Percentiles rank a stretch among this genome's conserved stretches.
Conservation (phyloP, 2,113 vertebrate genomes). For the Pseudorectes ferrugineus region DNA sequence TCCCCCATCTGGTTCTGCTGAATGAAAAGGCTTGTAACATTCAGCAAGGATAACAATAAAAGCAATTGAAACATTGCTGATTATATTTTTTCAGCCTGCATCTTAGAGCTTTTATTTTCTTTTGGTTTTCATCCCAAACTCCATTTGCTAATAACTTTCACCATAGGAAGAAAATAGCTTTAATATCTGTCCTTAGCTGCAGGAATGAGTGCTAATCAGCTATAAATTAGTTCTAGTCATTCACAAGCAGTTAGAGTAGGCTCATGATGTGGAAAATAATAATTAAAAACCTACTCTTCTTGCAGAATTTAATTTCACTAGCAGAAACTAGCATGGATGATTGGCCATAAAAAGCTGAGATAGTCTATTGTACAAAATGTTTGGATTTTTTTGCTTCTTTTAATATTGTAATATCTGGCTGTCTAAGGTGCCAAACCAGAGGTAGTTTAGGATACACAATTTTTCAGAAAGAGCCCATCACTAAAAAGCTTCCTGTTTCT, state of each 20-base stretch:
- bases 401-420: background rate
- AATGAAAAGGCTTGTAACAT: slow-evolving; percentile 17
- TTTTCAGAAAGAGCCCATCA: background rate
- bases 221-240: slow-evolving; percentile 27
- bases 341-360: background rate
- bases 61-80: slow-evolving; percentile 31
- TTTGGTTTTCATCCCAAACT: background rate
- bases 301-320: background rate
- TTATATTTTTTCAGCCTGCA: slow-evolving; percentile 3
- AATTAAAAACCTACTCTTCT: background rate
- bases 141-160: slow-evolving; percentile 43
- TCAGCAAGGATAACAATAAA: slow-evolving; percentile 25
- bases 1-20: background rate
- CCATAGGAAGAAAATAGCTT: slow-evolving; percentile 2
- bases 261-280: background rate
- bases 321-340: background rate
- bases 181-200: background rate
- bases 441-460: rapidly evolving
- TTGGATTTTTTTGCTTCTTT: background rate
- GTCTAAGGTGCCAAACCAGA: background rate
- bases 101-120: slow-evolving; percentile 40
- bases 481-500: background rate
- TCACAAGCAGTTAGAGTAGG: background rate
- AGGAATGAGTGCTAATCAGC: background rate
- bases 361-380: background rate